Evolutionary conservation across 2,113 vertebrate genomes (phyloP).

Genomic region (Mohoua ochrocephala): DNA sequence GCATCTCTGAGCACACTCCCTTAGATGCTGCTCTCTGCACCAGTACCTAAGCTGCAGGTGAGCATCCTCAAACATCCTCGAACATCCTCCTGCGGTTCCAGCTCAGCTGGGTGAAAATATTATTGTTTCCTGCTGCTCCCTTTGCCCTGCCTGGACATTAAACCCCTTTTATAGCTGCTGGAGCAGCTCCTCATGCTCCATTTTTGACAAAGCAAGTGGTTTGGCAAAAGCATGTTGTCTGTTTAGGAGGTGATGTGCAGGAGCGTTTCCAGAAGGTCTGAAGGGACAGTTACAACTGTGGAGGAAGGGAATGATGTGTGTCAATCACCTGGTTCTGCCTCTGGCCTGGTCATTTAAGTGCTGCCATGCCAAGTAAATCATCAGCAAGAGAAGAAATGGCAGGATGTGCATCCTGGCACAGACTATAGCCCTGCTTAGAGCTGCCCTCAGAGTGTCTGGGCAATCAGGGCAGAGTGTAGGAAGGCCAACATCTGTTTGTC

Average conservation of each 20-base stretch:
- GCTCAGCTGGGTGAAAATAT: background rate
- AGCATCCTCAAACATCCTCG: background rate
- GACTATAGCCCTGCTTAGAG: background rate
- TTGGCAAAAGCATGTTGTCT: background rate
- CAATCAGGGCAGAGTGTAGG: background rate
- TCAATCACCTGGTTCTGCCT: background rate
- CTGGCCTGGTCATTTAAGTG: background rate
- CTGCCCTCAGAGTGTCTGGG: background rate
- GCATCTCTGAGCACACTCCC: background rate
- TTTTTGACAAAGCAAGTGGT: background rate
- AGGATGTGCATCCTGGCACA: background rate
- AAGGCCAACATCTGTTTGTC: background rate
- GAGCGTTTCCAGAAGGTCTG: background rate
- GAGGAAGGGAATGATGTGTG: background rate
- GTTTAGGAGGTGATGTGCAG: rapidly evolving
- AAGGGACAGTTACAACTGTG: rapidly evolving
- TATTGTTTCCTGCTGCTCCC: background rate
- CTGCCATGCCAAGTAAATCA: background rate
- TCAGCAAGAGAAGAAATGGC: background rate
- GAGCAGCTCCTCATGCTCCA: background rate
- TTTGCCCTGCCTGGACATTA: background rate
- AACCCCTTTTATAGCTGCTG: background rate
- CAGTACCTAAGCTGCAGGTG: background rate
- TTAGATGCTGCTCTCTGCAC: background rate
- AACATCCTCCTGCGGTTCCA: background rate